These are phyloP conservation scores for Potorous gilbertii DNA, from an alignment of 2,797 vertebrate species.

Conservation along the genomic window DNA sequence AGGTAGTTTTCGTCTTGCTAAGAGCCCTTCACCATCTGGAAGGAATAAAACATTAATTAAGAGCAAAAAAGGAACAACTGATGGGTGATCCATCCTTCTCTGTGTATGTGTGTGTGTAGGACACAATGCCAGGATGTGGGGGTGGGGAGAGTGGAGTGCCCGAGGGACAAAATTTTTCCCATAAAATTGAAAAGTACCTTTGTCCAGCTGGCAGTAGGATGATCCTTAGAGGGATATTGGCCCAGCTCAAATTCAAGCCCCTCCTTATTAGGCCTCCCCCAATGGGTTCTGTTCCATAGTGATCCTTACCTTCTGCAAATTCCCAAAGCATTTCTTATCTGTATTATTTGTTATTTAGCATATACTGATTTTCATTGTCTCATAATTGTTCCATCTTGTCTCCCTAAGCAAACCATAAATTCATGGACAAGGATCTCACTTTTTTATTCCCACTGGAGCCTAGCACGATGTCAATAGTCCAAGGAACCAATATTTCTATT, in stretches of 20 bases:
- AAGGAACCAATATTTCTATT: not conserved
- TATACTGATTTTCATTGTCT: not conserved
- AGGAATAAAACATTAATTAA: constrained; percentile 43
- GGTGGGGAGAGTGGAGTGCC: not conserved
- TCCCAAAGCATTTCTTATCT: not conserved
- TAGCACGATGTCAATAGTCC: not conserved
- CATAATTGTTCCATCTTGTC: not conserved
- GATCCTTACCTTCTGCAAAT: not conserved
- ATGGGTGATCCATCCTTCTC: not conserved
- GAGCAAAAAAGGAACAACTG: not conserved
- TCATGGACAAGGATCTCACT: not conserved
- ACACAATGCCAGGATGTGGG: not conserved
- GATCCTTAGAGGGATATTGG: not conserved
- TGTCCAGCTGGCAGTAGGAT: not conserved
- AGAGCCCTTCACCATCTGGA: constrained; percentile 46
- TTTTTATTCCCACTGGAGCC: not conserved
- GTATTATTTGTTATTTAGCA: not conserved
- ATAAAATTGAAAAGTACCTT: not conserved
- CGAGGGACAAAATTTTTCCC: not conserved
- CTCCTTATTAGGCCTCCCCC: not conserved
- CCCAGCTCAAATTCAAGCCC: not conserved
- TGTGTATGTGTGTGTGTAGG: too few species aligned
- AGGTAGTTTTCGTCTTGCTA: not conserved
- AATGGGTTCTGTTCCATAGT: not conserved
- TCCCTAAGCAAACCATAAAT: not conserved